Base-by-base conservation (phyloP, 2,888 invertebrate species). In the Agriopis marginaria region DNA sequence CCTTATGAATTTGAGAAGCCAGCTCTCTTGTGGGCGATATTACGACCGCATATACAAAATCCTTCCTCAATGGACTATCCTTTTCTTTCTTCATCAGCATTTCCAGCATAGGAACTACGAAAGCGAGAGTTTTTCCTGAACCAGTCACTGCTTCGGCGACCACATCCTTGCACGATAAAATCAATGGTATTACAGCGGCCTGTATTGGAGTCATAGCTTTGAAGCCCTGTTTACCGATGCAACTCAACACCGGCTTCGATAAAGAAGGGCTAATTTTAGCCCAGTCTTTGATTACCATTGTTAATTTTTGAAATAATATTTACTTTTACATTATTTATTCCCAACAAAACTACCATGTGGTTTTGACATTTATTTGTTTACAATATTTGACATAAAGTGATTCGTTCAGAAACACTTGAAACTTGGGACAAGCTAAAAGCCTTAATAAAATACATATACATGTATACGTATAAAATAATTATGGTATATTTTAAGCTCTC, bases 141-240 rank as follows among this genome's bases (percentile, higher is more conserved):
- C 99, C 99, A 0, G 99, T 99, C 0, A 99, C 98, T 5, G 99
- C 99, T 91, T 99, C 99, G 0, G 98, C 99, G 0, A 98, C 99
- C 12, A 99, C 99, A 95, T 99, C 99, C 90, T 99, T 99, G 79
- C 98, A 97, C 9, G 96, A 96, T 63, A 99, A 87, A 63, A 99
- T 94, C 64, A 98, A 93, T 0, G 99, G 99, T 81, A 99, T 99
- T 65, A 97, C 97, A 0, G 98, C 98, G 6, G 97, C 97, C 95
- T 98, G 96, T 14, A 96, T 95, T 0, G 96, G 96, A 6, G 96
- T 96, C 95, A 96, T 95, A 32, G 84, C 75, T 39, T 86, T 79
- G 69, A 96, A 96, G 51, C 93, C 91, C 74, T 95, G 94, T 71
- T 90, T 88, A 12, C 88, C 81, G n/a, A 96, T 90, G 39, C 95